Percentiles rank a stretch among this genome's conserved stretches.
These are phyloP conservation scores for Felis catus DNA, from an alignment of 2,113 vertebrate genomes.

Conservation along the genomic window DNA sequence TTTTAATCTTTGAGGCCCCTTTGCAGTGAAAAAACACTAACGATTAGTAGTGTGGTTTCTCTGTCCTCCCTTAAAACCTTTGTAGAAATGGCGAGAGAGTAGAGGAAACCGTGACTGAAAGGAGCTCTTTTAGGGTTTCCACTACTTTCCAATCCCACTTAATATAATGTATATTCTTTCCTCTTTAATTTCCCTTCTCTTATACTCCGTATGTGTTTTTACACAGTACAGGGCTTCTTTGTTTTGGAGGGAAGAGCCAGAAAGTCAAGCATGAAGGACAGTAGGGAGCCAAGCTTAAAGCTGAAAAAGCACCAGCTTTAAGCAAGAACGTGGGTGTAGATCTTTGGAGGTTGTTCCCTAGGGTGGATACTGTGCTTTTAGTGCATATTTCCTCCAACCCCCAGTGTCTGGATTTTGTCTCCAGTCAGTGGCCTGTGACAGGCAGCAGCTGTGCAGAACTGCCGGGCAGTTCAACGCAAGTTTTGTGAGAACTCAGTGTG, in stretches of 20 bases:
- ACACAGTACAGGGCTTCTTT: neutral
- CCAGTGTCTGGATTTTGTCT: neutral
- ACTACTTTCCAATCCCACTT: neutral
- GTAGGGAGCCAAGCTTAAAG: neutral
- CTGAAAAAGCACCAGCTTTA: neutral
- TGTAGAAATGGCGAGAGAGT: neutral
- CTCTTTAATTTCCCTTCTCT: neutral
- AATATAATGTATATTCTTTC: neutral
- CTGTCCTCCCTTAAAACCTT: constrained; percentile 8
- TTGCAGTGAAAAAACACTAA: constrained; percentile 15
- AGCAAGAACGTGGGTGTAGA: neutral
- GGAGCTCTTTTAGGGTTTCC: neutral
- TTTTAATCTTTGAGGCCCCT: neutral
- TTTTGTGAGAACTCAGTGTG: neutral
- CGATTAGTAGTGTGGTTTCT: constrained; percentile 27
- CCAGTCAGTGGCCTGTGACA: neutral
- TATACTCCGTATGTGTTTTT: neutral
- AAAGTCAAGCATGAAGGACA: neutral
- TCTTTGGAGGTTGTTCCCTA: neutral
- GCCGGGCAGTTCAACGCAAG: neutral
- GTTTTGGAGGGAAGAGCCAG: constrained; percentile 23
- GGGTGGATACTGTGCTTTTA: constrained; percentile 5
- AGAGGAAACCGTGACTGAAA: neutral
- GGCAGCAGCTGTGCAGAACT: neutral
- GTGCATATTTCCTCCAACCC: neutral